These are phyloP conservation scores for Sturmia bella DNA, from an alignment of 2,888 invertebrate genomes.

Conservation along the genomic window DNA sequence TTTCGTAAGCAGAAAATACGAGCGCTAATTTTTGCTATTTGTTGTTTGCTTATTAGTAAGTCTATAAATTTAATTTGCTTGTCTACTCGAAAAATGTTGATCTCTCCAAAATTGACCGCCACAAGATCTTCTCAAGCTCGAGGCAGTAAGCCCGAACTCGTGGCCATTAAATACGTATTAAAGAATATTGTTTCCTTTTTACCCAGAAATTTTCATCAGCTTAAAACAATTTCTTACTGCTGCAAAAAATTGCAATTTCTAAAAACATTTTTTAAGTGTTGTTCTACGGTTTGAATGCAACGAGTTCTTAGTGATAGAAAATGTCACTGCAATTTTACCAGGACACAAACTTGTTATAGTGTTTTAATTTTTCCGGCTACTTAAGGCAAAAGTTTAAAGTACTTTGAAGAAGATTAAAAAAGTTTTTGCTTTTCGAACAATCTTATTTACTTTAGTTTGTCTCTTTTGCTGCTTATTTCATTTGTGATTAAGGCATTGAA, in stretches of 20 bases:
- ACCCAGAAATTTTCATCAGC: not conserved
- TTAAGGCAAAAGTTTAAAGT: conserved; percentile 67
- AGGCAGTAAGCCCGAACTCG: no score
- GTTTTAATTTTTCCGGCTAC: conserved; percentile 69
- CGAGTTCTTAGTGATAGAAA: conserved; percentile 48
- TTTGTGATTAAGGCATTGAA: conserved; percentile 54
- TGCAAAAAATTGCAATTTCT: conserved; percentile 3
- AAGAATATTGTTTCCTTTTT: not conserved
- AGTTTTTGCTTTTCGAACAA: conserved; percentile 55
- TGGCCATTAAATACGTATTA: no score
- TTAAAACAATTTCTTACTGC: not conserved
- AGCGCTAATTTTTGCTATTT: no score
- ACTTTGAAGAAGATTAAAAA: conserved; percentile 68
- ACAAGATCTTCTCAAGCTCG: no score
- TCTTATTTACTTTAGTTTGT: conserved; percentile 17
- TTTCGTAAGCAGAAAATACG: no score
- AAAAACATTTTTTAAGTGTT: conserved; percentile 44
- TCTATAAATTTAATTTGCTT: no score
- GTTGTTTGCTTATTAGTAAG: no score
- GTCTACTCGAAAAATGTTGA: no score
- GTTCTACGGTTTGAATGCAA: conserved; percentile 47
- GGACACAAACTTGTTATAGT: conserved; percentile 62
- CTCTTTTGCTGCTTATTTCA: conserved; percentile 8
- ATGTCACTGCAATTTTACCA: conserved; percentile 60
- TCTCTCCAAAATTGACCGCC: no score